phyloP scores from a whole-genome alignment of 2,888 invertebrate genomes.

The Hoplodrina ambigua region DNA sequence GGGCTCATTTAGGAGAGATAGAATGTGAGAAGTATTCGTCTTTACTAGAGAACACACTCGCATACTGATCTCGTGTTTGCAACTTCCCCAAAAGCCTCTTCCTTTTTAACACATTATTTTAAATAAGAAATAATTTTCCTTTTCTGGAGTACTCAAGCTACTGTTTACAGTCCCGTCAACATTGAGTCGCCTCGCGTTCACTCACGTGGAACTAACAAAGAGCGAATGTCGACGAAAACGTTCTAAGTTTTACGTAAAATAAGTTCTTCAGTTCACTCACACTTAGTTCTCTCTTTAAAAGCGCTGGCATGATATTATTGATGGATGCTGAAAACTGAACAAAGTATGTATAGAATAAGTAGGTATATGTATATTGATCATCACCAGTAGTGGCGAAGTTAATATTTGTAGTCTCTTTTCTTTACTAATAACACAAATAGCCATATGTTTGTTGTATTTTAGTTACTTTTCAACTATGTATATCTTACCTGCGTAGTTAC shows the following conservation, averaged over 20 bases:
- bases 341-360: not conserved
- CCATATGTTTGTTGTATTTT: too few relatives aligned
- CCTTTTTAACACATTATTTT: not conserved
- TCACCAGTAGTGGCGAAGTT: not conserved
- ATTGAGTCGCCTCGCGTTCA: slow-evolving; percentile 6
- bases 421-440: too few relatives aligned
- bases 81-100: not conserved
- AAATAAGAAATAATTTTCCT: slow-evolving; percentile 2
- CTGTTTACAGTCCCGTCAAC: slow-evolving; percentile 10
- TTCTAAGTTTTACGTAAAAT: slow-evolving; percentile 10
- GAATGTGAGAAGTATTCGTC: too few relatives aligned
- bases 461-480: not conserved
- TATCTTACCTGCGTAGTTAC: not conserved
- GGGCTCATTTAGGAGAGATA: too few relatives aligned
- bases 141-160: not conserved
- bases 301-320: not conserved
- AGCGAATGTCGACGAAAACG: slow-evolving; percentile 8
- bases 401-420: too few relatives aligned
- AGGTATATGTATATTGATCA: too few relatives aligned
- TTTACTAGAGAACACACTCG: too few relatives aligned
- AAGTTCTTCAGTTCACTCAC: slow-evolving; percentile 14
- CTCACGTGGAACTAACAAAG: slow-evolving; percentile 26
- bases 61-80: not conserved
- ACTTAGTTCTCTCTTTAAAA: slow-evolving; percentile 14
- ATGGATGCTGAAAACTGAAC: not conserved